Conservation (phyloP, 2,888 invertebrate species). For the Pycnomerus fuliginosus region DNA sequence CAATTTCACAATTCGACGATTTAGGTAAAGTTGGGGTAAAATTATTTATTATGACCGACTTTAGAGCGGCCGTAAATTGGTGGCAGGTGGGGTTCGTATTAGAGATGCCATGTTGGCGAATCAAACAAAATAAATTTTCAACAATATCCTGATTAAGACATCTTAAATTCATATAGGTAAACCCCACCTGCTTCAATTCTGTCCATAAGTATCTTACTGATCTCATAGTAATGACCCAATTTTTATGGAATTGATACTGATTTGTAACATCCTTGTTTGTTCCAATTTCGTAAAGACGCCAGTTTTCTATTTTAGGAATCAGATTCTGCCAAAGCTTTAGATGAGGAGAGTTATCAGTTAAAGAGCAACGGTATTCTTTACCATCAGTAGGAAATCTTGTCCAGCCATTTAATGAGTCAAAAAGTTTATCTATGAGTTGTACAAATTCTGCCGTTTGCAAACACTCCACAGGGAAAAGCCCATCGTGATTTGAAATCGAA, state of each 20-base stretch:
- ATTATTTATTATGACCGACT: too few species aligned
- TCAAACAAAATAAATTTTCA: too few species aligned
- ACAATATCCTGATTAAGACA: too few species aligned
- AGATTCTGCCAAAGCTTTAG: not conserved
- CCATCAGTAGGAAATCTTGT: not conserved
- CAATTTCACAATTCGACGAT: too few species aligned
- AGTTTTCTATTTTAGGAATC: not conserved
- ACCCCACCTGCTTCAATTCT: too few species aligned
- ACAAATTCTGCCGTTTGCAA: conserved; percentile 3
- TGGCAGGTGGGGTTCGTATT: too few species aligned
- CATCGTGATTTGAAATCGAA: not conserved
- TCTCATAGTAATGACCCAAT: conserved; percentile 2
- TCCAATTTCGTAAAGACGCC: not conserved
- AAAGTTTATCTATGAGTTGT: not conserved
- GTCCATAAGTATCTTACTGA: not conserved
- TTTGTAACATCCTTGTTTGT: not conserved
- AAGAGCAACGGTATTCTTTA: conserved; percentile 2
- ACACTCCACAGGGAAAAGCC: conserved; percentile 2
- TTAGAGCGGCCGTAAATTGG: too few species aligned
- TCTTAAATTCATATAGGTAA: too few species aligned
- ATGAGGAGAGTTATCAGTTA: conserved; percentile 2
- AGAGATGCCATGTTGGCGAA: too few species aligned
- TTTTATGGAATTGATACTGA: conserved; percentile 1
- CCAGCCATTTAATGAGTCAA: conserved; percentile 1
- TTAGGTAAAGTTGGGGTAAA: too few species aligned